These are phyloP conservation scores for Heliconius aoede DNA, from an alignment of 2,888 invertebrate genomes.

Conservation along the genomic window DNA sequence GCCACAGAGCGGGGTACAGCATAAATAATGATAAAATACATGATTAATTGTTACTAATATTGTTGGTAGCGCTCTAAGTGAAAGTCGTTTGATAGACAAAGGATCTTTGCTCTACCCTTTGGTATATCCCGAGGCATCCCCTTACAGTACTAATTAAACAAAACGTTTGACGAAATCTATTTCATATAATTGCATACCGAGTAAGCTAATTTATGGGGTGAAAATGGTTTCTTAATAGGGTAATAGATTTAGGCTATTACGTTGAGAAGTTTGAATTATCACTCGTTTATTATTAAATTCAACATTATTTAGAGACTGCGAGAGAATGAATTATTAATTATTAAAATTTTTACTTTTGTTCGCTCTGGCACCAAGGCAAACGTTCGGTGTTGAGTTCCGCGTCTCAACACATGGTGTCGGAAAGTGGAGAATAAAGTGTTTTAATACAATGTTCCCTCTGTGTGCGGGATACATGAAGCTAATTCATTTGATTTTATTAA, in stretches of 20 bases:
- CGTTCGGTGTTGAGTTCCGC: too few species aligned
- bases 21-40: neutral
- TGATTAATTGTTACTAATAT: conserved; percentile 18
- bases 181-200: conserved; percentile 37
- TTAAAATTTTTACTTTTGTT: too few species aligned
- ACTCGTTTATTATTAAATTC: neutral
- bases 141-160: conserved; percentile 39
- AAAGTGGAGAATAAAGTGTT: too few species aligned
- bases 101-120: conserved; percentile 37
- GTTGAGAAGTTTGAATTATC: neutral
- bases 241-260: conserved; percentile 9
- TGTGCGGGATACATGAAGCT: too few species aligned
- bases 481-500: neutral
- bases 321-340: too few species aligned
- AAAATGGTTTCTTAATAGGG: conserved; percentile 2
- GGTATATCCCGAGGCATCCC: conserved; percentile 34
- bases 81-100: conserved; percentile 37
- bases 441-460: too few species aligned
- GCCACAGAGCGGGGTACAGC: neutral
- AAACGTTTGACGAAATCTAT: conserved; percentile 40
- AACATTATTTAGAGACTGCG: neutral
- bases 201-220: conserved; percentile 34
- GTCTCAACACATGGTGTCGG: too few species aligned
- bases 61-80: conserved; percentile 16
- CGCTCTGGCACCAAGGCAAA: too few species aligned